phyloP scores from a whole-genome alignment of 1,140 invertebrate species.

The Drosophila albomicans region DNA sequence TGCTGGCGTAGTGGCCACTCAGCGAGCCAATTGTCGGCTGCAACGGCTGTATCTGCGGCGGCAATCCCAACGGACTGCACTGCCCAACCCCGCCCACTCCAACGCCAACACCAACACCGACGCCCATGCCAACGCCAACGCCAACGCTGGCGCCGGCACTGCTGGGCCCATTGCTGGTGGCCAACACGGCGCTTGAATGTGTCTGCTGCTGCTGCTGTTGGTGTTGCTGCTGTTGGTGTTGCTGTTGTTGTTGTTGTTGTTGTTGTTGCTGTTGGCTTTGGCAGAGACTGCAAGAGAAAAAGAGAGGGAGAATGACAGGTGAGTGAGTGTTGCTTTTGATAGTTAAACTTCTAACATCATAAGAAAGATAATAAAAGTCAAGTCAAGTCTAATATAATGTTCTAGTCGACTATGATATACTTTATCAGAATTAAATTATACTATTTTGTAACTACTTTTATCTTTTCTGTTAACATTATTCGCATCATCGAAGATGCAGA shows the following conservation, averaged over 20 bases:
- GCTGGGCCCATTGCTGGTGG: conserved; percentile 76
- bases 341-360: no score
- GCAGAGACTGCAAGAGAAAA: conserved; percentile 64
- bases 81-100: conserved; percentile 63
- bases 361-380: not conserved
- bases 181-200: conserved; percentile 73
- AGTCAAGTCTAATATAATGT: not conserved
- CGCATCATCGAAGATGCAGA: no score
- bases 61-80: conserved; percentile 73
- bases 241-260: conserved; percentile 53
- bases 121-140: conserved; percentile 64
- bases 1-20: conserved; percentile 60
- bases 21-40: conserved; percentile 76
- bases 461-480: no score
- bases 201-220: conserved; percentile 63
- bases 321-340: not conserved
- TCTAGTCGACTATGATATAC: no score
- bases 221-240: conserved; percentile 55
- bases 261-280: conserved; percentile 52
- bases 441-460: no score
- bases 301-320: conserved; percentile 3
- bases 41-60: conserved; percentile 78
- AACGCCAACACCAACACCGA: conserved; percentile 13
- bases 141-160: conserved; percentile 71
- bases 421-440: no score